Evolutionary conservation across 2,797 vertebrate genomes (phyloP), one percentile per base, ranked within the genome.

Genomic region (Xiphorhynchus erythropygius): DNA sequence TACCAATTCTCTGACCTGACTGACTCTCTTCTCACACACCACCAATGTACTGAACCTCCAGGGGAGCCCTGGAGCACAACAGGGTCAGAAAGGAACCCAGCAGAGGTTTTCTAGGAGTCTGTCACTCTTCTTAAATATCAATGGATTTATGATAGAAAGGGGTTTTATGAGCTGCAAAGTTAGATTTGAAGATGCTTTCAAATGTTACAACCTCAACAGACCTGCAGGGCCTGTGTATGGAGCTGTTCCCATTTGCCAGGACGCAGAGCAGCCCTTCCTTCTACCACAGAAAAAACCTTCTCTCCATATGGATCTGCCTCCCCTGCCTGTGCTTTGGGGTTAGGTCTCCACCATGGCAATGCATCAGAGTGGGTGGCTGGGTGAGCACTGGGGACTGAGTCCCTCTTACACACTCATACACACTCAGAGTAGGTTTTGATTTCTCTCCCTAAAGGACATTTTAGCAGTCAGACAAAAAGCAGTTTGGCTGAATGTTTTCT

Each of bases 321-420:
- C 23, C 15, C 4, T 35, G 5, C 12, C 41, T 63, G 28, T 68
- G 68, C 35, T 59, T 41, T 47, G 27, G 11, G 32, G 41, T 47
- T 1, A 1, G 22, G 6, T 68, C 37, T 87, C 65, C 13, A 3
- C 30, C 49, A 3, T 3, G 25, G 16, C 49, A 33, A 4, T 7
- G 3, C 50, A 46, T 13, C 60, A 30, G 33, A 60, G 27, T 1
- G 2, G 12, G 13, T 28, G 35, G 16, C 47, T 76, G 12, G 17
- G 18, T 0, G 2, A 55, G 25, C 16, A 4, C 1, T 3, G 14
- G 62, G 53, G 25, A 13, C 44, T 2, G 5, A 30, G 11, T 28
- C 33, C 46, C 18, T 57, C 67, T 25, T 17, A 53, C 5, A 11
- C 15, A 15, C 52, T 55, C 13, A 24, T 5, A 46, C 1, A 1